Evolutionary conservation across 2,113 vertebrate species (phyloP).

Genomic region (Plotosus lineatus): DNA sequence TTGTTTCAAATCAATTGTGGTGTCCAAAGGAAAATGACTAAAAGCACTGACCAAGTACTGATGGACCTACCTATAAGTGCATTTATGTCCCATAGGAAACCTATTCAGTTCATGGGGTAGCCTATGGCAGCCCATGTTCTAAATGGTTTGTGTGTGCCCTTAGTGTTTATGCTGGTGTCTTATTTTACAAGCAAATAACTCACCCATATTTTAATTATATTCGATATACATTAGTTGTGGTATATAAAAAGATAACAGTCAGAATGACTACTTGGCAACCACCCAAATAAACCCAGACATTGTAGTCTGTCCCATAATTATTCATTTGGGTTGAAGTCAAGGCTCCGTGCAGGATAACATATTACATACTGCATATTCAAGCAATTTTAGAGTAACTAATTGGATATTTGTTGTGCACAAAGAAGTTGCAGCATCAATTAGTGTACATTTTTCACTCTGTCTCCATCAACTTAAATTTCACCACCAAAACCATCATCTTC

Average conservation of each 20-base stretch:
- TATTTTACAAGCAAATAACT: neutral
- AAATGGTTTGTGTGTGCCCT: neutral
- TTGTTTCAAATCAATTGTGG: no score
- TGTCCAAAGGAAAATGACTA: no score
- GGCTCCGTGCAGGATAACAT: neutral
- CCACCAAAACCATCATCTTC: no score
- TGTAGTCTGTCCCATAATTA: neutral
- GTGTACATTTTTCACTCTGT: neutral
- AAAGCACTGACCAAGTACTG: no score
- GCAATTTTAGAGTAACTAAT: neutral
- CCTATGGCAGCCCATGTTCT: neutral
- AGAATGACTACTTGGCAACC: neutral
- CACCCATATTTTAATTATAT: neutral
- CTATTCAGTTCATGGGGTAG: neutral
- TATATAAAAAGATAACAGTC: neutral
- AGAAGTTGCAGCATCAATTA: neutral
- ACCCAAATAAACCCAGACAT: neutral
- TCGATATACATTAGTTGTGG: neutral
- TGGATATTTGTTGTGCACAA: no score
- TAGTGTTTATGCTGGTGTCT: neutral
- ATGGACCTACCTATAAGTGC: no score
- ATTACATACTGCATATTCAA: no score
- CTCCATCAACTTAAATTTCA: neutral
- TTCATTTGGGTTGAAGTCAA: neutral
- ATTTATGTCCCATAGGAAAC: neutral